phyloP scores from a whole-genome alignment of 35 echinoderm and acorn worm genomes.

The Eucidaris tribuloides region DNA sequence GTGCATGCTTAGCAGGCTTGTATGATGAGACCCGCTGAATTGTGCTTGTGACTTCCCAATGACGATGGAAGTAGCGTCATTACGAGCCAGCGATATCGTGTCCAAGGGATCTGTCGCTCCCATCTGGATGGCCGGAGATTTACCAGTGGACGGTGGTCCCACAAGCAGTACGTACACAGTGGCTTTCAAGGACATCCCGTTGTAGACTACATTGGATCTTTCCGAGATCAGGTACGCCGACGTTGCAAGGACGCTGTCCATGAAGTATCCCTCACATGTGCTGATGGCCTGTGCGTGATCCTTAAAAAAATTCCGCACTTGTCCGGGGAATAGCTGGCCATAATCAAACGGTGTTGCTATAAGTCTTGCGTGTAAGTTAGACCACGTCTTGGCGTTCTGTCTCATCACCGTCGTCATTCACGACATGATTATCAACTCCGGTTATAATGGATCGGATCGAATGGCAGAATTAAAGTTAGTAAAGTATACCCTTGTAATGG shows the following conservation, averaged over 20 bases:
- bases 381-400: background rate
- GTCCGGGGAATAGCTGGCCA: background rate
- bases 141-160: background rate
- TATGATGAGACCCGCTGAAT: too few species aligned
- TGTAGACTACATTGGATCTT: background rate
- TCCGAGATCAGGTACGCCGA: background rate
- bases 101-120: background rate
- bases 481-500: too few species aligned
- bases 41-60: background rate
- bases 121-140: background rate
- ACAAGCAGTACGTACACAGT: background rate
- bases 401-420: background rate
- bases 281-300: background rate
- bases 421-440: background rate
- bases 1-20: too few species aligned
- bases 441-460: too few species aligned
- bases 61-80: background rate
- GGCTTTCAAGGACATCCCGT: background rate
- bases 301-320: background rate
- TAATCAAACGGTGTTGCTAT: background rate
- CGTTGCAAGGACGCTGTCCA: background rate
- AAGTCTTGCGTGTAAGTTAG: background rate
- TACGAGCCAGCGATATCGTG: background rate
- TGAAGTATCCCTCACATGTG: background rate
- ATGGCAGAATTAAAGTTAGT: too few species aligned